Evolutionary conservation across 37 sponge, comb jelly and placozoan species (phyloP).

Genomic region (Halichondria panicea): DNA sequence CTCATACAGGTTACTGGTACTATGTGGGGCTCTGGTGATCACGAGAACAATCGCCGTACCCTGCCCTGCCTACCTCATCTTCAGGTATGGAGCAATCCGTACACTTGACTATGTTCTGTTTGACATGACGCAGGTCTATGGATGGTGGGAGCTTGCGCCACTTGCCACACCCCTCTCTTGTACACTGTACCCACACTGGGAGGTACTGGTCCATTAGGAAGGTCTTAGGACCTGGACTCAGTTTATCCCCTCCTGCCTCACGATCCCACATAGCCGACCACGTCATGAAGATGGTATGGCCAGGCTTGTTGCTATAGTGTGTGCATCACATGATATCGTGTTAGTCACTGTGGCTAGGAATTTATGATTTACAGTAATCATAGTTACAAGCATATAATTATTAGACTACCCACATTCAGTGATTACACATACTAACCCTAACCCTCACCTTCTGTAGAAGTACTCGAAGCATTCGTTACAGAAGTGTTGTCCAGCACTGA

Average conservation of each 20-base stretch:
- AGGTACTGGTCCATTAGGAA: conserved; percentile 69
- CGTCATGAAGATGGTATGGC: conserved; percentile 30
- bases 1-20: too few relatives aligned
- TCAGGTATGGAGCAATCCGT: conserved; percentile 43
- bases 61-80: conserved; percentile 51
- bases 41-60: too few relatives aligned
- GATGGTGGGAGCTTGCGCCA: conserved; percentile 65
- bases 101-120: conserved; percentile 62
- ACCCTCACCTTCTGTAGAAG: conserved; percentile 66
- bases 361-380: too few relatives aligned
- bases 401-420: too few relatives aligned
- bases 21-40: too few relatives aligned
- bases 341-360: neutral
- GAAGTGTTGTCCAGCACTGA: conserved; percentile 79
- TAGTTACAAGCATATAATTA: too few relatives aligned
- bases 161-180: conserved; percentile 41
- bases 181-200: conserved; percentile 76
- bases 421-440: neutral
- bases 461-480: conserved; percentile 85
- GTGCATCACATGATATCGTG: neutral
- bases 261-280: conserved; percentile 58
- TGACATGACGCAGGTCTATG: conserved; percentile 57
- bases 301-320: conserved; percentile 64
- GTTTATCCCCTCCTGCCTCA: conserved; percentile 52
- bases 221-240: conserved; percentile 35